Evolutionary conservation across 2,113 vertebrate genomes (phyloP), one percentile per base, ranked within the genome.

Genomic region (Eulacestoma nigropectus): DNA sequence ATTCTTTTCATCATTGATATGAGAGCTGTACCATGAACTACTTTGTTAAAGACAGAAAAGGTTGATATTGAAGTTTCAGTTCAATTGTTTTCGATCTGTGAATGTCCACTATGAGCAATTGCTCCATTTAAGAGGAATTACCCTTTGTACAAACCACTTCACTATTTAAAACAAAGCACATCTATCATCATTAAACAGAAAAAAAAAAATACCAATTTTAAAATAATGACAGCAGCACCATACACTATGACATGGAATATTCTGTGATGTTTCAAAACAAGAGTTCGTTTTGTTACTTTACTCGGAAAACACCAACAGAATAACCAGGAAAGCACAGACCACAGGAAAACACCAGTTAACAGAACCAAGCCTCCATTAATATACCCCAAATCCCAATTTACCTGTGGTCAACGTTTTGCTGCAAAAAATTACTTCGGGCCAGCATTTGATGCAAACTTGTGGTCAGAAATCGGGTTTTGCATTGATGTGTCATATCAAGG

Each of bases 111-210:
- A 95, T 98, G 98, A 98, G 98, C 96, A 98, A 98, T 98, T 98
- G 96, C 97, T 98, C 98, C 97, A 97, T 98, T 98, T 98, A 96
- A 98, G 94, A 97, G 84, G 96, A 98, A 98, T 98, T 98, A 98
- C 97, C 98, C 98, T 98, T 98, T 98, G 97, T 97, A 98, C 97
- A 98, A 98, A 98, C 97, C 89, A 98, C 98, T 98, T 98, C 98
- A 98, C 98, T 98, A 98, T 97, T 98, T 98, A 98, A 98, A 98
- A 98, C 96, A 98, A 98, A 98, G 96, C 94, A 73, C 97, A 98
- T 98, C 97, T 95, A 98, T 98, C 98, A 98, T 98, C 98, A 98
- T 98, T 98, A 98, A 98, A 96, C 84, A 95, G n/a, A 92, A 72
- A 89, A 97, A 92, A 50, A 96, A 94, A 60, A 15, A 2, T 56